These are phyloP conservation scores for Stichopus horrens DNA, from an alignment of 53 echinoderm and acorn worm genomes.

Conservation along the genomic window DNA sequence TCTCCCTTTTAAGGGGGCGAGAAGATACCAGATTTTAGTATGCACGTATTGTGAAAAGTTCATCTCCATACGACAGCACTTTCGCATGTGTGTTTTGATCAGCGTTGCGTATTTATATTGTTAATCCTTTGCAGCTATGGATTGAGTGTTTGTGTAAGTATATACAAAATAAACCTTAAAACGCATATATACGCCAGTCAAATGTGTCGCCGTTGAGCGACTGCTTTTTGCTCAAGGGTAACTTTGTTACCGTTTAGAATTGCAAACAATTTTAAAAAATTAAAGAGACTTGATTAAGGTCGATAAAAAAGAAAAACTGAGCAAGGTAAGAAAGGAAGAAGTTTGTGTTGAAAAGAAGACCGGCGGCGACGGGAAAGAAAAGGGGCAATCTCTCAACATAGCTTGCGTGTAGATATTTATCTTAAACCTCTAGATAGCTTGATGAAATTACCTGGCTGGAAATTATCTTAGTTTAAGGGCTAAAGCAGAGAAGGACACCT, in stretches of 20 bases:
- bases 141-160: not conserved
- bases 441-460: not conserved
- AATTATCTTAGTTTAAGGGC: not conserved
- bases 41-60: not conserved
- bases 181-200: not conserved
- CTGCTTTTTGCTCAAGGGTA: slow-evolving; percentile 12
- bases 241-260: slow-evolving; percentile 37
- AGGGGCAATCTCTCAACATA: not conserved
- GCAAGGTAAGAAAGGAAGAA: not conserved
- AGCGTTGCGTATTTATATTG: not conserved
- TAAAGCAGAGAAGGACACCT: not conserved
- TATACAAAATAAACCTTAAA: not conserved
- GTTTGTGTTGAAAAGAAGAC: slow-evolving; percentile 7
- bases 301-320: not conserved
- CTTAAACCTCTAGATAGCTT: not conserved
- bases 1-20: too few relatives aligned
- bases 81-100: too few relatives aligned
- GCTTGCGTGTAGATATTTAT: not conserved
- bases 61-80: slow-evolving; percentile 1
- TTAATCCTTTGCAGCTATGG: not conserved
- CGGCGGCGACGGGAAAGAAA: not conserved
- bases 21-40: too few relatives aligned
- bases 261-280: slow-evolving; percentile 42
- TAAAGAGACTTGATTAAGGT: slow-evolving; percentile 38
- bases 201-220: not conserved